Evolutionary conservation across 2,888 invertebrate genomes (phyloP).

Genomic region (Phalera bucephala): DNA sequence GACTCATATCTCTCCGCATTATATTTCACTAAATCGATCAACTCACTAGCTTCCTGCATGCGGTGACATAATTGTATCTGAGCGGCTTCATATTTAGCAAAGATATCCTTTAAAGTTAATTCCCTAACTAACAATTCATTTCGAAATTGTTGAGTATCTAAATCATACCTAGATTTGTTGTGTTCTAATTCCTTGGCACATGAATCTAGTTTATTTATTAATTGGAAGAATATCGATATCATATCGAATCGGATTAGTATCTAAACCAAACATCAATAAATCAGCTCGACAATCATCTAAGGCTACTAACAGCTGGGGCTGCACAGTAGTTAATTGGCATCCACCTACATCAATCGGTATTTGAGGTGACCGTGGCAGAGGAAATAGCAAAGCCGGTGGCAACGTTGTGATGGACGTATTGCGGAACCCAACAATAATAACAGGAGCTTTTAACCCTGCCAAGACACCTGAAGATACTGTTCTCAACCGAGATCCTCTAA

Average conservation of each 20-base stretch:
- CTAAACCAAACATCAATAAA: slow-evolving; percentile 88
- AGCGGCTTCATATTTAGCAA: too few relatives aligned
- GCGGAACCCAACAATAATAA: slow-evolving; percentile 88
- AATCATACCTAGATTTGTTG: too few relatives aligned
- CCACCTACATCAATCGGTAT: slow-evolving; percentile 90
- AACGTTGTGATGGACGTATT: slow-evolving; percentile 91
- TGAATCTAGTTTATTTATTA: too few relatives aligned
- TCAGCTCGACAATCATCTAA: slow-evolving; percentile 92
- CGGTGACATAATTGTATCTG: too few relatives aligned
- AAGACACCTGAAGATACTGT: slow-evolving; percentile 92
- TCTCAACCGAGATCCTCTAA: slow-evolving; percentile 89
- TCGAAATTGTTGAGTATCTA: too few relatives aligned
- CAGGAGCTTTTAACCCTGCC: slow-evolving; percentile 89
- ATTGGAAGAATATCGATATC: too few relatives aligned
- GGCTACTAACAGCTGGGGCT: slow-evolving; percentile 90
- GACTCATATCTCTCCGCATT: too few relatives aligned
- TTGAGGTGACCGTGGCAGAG: slow-evolving; percentile 92
- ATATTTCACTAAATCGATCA: too few relatives aligned
- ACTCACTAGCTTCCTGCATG: too few relatives aligned
- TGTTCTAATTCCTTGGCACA: too few relatives aligned
- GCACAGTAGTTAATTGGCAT: slow-evolving; percentile 89
- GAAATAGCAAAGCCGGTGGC: slow-evolving; percentile 92
- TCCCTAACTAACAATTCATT: too few relatives aligned
- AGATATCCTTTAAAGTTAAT: too few relatives aligned
- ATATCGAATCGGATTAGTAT: slow-evolving; percentile 91